phyloP scores from a whole-genome alignment of 1,140 invertebrate species.

The Heliothis virescens region DNA sequence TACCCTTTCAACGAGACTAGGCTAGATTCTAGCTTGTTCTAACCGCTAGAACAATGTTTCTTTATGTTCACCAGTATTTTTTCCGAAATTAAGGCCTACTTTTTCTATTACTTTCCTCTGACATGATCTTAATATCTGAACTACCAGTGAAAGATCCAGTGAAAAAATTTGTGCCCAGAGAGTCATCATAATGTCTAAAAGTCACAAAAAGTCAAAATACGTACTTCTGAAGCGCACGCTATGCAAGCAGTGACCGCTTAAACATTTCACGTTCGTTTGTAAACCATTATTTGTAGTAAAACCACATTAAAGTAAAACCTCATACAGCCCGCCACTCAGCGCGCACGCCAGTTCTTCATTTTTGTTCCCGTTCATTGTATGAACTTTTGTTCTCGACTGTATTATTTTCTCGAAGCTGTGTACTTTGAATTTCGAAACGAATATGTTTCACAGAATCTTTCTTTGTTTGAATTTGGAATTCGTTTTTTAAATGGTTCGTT shows the following conservation, averaged over 20 bases:
- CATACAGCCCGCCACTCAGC: constrained; percentile 33
- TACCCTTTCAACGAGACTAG: too few relatives aligned
- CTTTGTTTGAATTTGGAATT: constrained; percentile 36
- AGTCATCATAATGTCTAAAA: too few relatives aligned
- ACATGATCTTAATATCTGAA: too few relatives aligned
- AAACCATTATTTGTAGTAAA: constrained; percentile 15
- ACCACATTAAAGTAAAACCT: constrained; percentile 23
- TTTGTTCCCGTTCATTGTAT: constrained; percentile 47
- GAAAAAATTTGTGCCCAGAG: too few relatives aligned
- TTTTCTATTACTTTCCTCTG: too few relatives aligned
- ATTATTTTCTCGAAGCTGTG: constrained; percentile 48
- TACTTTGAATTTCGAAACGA: constrained; percentile 47
- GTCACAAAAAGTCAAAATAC: neutral
- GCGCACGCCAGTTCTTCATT: constrained; percentile 9
- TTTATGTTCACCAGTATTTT: too few relatives aligned
- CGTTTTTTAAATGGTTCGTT: constrained; percentile 27
- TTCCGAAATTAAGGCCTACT: too few relatives aligned
- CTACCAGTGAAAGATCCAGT: too few relatives aligned
- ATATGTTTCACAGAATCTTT: constrained; percentile 57
- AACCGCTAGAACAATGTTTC: too few relatives aligned
- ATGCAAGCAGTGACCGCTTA: neutral
- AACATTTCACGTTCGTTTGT: constrained; percentile 11
- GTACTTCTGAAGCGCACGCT: neutral
- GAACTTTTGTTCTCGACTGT: constrained; percentile 55
- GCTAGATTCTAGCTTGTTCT: too few relatives aligned